A percentile compares a stretch with the other conserved stretches of the same genome.
phyloP scores from a whole-genome alignment of 2,797 vertebrate genomes.

The Melanotaenia pygmaea region DNA sequence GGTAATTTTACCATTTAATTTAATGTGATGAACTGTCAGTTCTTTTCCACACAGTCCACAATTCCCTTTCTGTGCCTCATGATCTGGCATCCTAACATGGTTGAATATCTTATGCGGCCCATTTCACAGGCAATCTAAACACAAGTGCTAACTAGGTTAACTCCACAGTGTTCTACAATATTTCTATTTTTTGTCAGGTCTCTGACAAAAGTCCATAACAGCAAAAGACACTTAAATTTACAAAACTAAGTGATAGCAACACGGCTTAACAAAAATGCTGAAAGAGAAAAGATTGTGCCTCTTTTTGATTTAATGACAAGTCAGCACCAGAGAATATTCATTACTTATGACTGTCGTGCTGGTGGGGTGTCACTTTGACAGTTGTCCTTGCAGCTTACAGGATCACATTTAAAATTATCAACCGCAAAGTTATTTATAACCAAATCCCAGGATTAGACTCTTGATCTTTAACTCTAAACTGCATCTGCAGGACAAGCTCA shows the following conservation, averaged over 20 bases:
- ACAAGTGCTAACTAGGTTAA: not conserved
- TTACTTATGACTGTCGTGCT: not conserved
- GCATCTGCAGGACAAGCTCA: conserved; percentile 8
- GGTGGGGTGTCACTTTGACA: not conserved
- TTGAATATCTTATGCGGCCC: not conserved
- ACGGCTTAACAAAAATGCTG: not conserved
- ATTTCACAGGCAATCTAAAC: not conserved
- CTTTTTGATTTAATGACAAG: not conserved
- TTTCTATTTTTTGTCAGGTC: not conserved
- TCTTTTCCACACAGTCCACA: not conserved
- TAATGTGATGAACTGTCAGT: not conserved
- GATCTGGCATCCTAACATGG: not conserved
- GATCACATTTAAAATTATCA: conserved; percentile 31
- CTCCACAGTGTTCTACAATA: not conserved
- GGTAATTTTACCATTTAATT: not conserved
- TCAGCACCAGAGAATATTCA: not conserved
- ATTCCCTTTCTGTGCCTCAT: not conserved
- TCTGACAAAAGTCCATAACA: not conserved
- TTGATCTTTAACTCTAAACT: conserved; percentile 5
- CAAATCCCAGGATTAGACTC: conserved; percentile 18
- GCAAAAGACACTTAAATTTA: not conserved
- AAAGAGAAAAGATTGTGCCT: not conserved
- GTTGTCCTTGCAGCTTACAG: conserved; percentile 10
- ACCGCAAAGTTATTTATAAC: conserved; percentile 22
- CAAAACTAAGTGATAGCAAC: not conserved